Percentiles rank a stretch among this genome's conserved stretches.
phyloP scores from a whole-genome alignment of 2,888 invertebrate species.

The Eurytoma californica region DNA sequence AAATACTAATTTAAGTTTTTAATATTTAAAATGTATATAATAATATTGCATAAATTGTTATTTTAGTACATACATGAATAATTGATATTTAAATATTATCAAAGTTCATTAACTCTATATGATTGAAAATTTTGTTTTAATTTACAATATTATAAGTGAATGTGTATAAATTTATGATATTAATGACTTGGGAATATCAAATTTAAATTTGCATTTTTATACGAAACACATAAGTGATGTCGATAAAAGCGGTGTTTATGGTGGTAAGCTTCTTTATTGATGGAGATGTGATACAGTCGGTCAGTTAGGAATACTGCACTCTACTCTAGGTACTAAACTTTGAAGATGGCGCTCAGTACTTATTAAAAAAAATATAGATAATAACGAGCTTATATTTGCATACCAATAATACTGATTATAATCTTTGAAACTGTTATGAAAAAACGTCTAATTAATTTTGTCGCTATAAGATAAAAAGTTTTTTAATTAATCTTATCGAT shows the following conservation, averaged over 20 bases:
- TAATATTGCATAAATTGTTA: background rate
- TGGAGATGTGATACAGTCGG: slow-evolving; percentile 47
- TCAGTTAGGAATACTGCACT: slow-evolving; percentile 50
- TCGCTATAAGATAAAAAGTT: no score
- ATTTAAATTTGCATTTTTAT: background rate
- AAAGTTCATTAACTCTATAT: no score
- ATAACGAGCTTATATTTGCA: background rate
- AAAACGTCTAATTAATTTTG: background rate
- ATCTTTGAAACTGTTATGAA: background rate
- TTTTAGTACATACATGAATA: background rate
- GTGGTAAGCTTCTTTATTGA: slow-evolving; percentile 50
- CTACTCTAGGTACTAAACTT: background rate
- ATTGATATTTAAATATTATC: no score
- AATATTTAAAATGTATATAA: no score
- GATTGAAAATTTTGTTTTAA: no score
- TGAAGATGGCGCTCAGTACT: slow-evolving; percentile 50
- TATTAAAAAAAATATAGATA: background rate
- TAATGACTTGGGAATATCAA: background rate
- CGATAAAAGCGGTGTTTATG: slow-evolving; percentile 47
- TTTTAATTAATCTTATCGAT: no score
- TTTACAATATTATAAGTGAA: no score
- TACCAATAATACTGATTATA: background rate
- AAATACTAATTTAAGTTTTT: no score
- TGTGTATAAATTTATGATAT: no score
- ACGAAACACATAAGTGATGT: background rate